Evolutionary conservation across 53 echinoderm and acorn worm genomes (phyloP).

Genomic region (Arbacia lixula): DNA sequence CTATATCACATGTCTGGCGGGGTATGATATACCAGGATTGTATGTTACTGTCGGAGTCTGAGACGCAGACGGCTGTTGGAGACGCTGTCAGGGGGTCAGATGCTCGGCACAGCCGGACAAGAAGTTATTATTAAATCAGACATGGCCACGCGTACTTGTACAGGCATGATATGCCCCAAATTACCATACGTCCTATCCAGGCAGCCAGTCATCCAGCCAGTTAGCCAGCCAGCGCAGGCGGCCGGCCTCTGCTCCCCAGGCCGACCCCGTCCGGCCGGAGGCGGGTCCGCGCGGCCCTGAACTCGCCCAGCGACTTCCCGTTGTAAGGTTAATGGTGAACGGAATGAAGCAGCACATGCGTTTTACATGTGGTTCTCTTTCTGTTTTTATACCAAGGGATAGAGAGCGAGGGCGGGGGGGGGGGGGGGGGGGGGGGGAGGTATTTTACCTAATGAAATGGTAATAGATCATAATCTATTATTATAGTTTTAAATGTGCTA

Average conservation of each 20-base stretch:
- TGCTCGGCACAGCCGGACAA: neutral
- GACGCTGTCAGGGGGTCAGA: no score
- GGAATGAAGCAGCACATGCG: constrained; percentile 16
- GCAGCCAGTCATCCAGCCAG: no score
- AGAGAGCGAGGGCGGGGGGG: neutral
- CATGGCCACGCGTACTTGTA: constrained; percentile 6
- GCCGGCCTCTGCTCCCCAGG: constrained; percentile 24
- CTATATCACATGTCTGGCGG: no score
- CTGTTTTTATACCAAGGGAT: neutral
- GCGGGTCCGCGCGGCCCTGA: constrained; percentile 22
- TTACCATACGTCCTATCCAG: constrained; percentile 37
- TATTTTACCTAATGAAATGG: neutral
- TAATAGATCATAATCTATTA: no score
- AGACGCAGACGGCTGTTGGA: no score
- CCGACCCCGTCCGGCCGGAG: constrained; percentile 26
- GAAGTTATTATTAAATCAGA: constrained; percentile 27
- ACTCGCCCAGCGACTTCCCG: constrained; percentile 32
- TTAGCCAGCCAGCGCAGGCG: neutral
- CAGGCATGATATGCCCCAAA: constrained; percentile 10
- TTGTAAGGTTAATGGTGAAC: no score
- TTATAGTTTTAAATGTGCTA: no score
- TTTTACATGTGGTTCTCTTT: no score
- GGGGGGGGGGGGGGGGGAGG: neutral
- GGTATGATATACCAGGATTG: no score
- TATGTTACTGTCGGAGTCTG: no score